phyloP scores from a whole-genome alignment of 2,797 vertebrate genomes.

The Notoglanidium macrostoma region DNA sequence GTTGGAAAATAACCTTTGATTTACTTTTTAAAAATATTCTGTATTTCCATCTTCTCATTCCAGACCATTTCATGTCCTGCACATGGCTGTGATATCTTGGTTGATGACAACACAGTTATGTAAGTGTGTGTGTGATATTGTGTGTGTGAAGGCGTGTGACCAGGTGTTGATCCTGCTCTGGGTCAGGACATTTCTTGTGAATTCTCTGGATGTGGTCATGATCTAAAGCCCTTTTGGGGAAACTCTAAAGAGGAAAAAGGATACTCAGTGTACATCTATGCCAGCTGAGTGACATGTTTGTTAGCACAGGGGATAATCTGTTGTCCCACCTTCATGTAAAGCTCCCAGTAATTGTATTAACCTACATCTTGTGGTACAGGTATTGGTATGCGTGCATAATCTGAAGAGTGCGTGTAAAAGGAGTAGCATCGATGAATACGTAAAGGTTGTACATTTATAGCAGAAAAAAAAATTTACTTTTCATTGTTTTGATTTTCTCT shows the following conservation, averaged over 20 bases:
- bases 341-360: conserved; percentile 72
- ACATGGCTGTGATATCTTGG: conserved; percentile 99
- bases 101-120: conserved; percentile 99
- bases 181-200: not conserved
- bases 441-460: not conserved
- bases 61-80: conserved; percentile 99
- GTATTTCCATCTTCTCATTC: conserved; percentile 55
- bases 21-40: not conserved
- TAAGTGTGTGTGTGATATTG: conserved; percentile 79
- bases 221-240: not conserved
- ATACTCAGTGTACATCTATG: not conserved
- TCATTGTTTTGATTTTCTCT: not conserved
- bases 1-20: not conserved
- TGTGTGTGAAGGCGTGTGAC: not conserved
- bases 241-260: not conserved
- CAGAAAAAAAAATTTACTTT: not conserved
- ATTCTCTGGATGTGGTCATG: conserved; percentile 9
- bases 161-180: conserved; percentile 5
- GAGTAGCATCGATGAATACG: not conserved
- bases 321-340: conserved; percentile 51
- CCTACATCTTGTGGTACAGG: conserved; percentile 64
- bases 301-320: conserved; percentile 57
- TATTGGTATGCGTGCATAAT: not conserved
- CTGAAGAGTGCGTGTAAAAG: not conserved
- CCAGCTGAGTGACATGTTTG: conserved; percentile 18